phyloP scores from a whole-genome alignment of 2,113 vertebrate genomes.

The Perognathus longimembris region DNA sequence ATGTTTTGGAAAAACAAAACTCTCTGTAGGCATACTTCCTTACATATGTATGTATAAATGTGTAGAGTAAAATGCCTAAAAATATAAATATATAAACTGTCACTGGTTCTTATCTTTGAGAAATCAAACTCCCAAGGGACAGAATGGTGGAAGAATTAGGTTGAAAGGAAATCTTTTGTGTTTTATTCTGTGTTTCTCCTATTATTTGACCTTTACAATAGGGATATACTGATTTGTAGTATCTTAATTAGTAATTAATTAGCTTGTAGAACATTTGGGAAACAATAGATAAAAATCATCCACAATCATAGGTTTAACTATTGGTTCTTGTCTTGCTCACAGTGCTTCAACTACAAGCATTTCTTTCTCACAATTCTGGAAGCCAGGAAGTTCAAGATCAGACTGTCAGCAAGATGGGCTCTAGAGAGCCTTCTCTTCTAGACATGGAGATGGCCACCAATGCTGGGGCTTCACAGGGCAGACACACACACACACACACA shows the following conservation, averaged over 20 bases:
- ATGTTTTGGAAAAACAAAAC: not conserved
- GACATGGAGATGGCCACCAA: not conserved
- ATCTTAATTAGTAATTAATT: not conserved
- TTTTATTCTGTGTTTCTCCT: not conserved
- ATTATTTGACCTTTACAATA: not conserved
- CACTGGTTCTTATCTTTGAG: constrained; percentile 21
- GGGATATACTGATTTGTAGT: not conserved
- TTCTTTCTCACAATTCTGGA: not conserved
- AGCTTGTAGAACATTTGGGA: not conserved
- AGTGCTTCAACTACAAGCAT: not conserved
- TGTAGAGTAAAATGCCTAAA: constrained; percentile 10
- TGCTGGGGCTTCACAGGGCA: not conserved
- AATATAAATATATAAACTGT: not conserved
- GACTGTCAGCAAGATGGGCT: not conserved
- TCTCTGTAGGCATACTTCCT: not conserved
- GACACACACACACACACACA: no score
- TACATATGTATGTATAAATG: not conserved
- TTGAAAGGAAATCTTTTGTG: not conserved
- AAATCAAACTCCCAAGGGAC: not conserved
- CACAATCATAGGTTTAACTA: not conserved
- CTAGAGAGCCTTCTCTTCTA: not conserved
- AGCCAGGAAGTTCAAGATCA: not conserved
- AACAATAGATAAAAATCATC: constrained; percentile 4
- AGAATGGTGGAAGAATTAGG: not conserved
- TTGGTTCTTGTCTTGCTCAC: not conserved